Evolutionary conservation across 1,140 invertebrate genomes (phyloP).

Genomic region (Cydia splendana): DNA sequence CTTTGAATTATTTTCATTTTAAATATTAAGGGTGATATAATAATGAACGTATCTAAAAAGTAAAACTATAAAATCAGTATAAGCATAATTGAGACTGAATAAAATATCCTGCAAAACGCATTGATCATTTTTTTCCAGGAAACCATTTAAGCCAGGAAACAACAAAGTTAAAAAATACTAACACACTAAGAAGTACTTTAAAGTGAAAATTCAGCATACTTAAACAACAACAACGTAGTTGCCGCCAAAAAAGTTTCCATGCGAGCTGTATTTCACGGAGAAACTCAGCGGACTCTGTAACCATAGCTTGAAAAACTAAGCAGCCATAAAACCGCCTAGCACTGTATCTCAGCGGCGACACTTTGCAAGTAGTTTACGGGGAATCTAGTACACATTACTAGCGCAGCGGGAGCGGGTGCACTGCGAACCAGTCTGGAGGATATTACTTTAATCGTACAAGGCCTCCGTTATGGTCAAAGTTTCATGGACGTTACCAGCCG

Average conservation of each 20-base stretch:
- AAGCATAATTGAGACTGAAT: too few species aligned
- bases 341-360: constrained; percentile 32
- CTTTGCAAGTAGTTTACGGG: constrained; percentile 41
- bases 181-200: neutral
- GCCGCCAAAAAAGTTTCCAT: constrained; percentile 7
- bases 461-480: constrained; percentile 57
- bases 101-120: neutral
- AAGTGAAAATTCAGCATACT: neutral
- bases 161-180: neutral
- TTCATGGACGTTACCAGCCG: constrained; percentile 42
- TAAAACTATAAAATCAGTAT: too few species aligned
- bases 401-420: constrained; percentile 42
- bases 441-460: constrained; percentile 62
- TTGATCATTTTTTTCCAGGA: neutral
- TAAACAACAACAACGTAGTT: constrained; percentile 5
- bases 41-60: too few species aligned
- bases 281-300: neutral
- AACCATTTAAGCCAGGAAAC: neutral
- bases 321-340: constrained; percentile 9
- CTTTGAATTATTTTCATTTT: too few species aligned
- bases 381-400: constrained; percentile 37
- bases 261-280: constrained; percentile 5
- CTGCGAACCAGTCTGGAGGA: constrained; percentile 46
- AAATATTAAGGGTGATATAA: too few species aligned
- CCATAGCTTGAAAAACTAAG: constrained; percentile 22